These are phyloP conservation scores for Hippocampus barbouri DNA, from an alignment of 2,113 vertebrate species.

Conservation along the genomic window DNA sequence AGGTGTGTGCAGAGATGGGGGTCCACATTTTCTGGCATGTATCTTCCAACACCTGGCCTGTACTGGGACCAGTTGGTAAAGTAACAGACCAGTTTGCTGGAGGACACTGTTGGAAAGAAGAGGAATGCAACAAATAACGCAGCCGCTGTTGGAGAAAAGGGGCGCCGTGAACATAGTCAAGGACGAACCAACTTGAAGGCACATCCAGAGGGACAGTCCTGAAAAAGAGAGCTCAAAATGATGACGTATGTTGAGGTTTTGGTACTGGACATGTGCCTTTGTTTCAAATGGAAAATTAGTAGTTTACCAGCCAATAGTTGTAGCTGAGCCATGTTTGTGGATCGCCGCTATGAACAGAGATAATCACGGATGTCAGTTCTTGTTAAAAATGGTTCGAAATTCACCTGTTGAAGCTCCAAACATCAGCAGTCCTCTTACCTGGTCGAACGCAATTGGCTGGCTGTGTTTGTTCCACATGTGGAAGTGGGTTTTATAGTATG, in stretches of 20 bases:
- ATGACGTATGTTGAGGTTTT: neutral
- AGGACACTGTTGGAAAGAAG: slow-evolving; percentile 56
- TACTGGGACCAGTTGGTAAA: slow-evolving; percentile 86
- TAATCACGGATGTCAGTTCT: neutral
- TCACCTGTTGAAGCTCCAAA: neutral
- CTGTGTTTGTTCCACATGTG: neutral
- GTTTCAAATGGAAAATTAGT: neutral
- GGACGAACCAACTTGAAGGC: slow-evolving; percentile 61
- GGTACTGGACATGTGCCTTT: neutral
- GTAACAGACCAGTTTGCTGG: slow-evolving; percentile 79
- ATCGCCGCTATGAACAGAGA: slow-evolving; percentile 4
- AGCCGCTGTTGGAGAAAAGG: neutral
- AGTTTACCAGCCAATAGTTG: slow-evolving; percentile 47
- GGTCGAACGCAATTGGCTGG: neutral
- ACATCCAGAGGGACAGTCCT: slow-evolving; percentile 54
- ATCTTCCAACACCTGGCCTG: slow-evolving; percentile 63
- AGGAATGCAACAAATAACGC: neutral
- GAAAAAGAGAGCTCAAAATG: slow-evolving; percentile 9
- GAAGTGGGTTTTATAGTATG: slow-evolving; percentile 25
- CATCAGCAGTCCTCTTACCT: slow-evolving; percentile 13
- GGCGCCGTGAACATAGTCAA: neutral
- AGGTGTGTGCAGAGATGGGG: slow-evolving; percentile 77
- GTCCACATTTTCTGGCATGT: slow-evolving; percentile 68
- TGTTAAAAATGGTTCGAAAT: neutral
- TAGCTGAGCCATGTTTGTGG: slow-evolving; percentile 45